Evolutionary conservation across 1,140 invertebrate species (phyloP).

Genomic region (Magallana ariakensis): DNA sequence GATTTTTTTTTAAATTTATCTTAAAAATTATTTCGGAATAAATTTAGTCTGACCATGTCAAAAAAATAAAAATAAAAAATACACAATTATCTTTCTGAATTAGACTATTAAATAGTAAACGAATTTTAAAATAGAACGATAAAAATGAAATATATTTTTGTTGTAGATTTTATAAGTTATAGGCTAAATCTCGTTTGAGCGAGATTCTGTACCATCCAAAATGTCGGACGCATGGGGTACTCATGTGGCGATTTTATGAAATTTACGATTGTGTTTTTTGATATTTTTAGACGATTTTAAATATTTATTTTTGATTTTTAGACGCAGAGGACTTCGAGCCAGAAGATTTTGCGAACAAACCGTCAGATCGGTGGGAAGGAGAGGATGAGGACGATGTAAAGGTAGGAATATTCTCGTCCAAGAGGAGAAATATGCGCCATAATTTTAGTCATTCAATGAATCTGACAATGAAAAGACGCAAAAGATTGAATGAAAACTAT

Average conservation of each 20-base stretch:
- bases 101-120: no score
- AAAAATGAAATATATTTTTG: no score
- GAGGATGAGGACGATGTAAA: constrained; percentile 92
- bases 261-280: constrained; percentile 14
- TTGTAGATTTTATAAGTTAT: no score
- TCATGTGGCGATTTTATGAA: constrained; percentile 51
- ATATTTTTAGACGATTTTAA: neutral
- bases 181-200: constrained; percentile 12
- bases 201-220: constrained; percentile 32
- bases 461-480: no score
- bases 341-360: constrained; percentile 45
- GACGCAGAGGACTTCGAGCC: constrained; percentile 65
- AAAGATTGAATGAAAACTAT: no score
- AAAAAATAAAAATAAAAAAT: no score
- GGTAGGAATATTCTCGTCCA: constrained; percentile 81
- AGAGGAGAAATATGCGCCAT: no score
- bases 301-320: constrained; percentile 41
- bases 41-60: no score
- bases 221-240: constrained; percentile 68
- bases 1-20: no score
- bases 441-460: no score
- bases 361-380: constrained; percentile 85
- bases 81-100: no score
- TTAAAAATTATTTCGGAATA: no score
- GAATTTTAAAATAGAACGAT: neutral